A percentile compares a stretch with the other conserved stretches of the same genome.
Evolutionary conservation across 1,140 invertebrate genomes (phyloP).

Genomic region (Psilanteris sp.): DNA sequence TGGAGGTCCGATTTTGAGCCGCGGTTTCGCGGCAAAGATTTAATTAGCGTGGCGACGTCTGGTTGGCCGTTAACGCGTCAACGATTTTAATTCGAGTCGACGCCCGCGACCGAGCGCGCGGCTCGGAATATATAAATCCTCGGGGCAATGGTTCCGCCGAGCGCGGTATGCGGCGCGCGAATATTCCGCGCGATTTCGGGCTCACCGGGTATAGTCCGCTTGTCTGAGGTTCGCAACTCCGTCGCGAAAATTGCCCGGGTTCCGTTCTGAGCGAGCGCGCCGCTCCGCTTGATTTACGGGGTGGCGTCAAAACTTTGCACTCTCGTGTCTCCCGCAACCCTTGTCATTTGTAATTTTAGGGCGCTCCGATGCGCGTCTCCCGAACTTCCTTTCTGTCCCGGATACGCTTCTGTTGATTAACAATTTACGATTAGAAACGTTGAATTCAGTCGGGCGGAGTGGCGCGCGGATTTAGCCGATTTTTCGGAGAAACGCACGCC

Average conservation of each 20-base stretch:
- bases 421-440: constrained; percentile 20
- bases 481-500: too few species aligned
- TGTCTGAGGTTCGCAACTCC: constrained; percentile 67
- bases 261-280: constrained; percentile 67
- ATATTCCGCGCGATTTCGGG: constrained; percentile 65
- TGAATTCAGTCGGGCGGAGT: too few species aligned
- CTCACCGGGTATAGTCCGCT: constrained; percentile 67
- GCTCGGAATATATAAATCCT: constrained; percentile 65
- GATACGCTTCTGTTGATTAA: constrained; percentile 43
- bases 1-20: constrained; percentile 1
- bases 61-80: constrained; percentile 62
- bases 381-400: constrained; percentile 23
- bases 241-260: constrained; percentile 61
- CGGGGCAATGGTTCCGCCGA: constrained; percentile 60
- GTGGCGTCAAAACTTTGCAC: constrained; percentile 78
- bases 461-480: too few species aligned
- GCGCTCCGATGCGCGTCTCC: constrained; percentile 37
- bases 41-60: constrained; percentile 67
- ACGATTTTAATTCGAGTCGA: constrained; percentile 69
- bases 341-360: constrained; percentile 61
- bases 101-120: constrained; percentile 57
- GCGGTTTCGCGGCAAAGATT: constrained; percentile 60
- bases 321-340: constrained; percentile 66
- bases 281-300: constrained; percentile 75
- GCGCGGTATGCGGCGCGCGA: constrained; percentile 29